Conservation (phyloP, 92 coral and sea anemone species). For the Paragorgia papillata region DNA sequence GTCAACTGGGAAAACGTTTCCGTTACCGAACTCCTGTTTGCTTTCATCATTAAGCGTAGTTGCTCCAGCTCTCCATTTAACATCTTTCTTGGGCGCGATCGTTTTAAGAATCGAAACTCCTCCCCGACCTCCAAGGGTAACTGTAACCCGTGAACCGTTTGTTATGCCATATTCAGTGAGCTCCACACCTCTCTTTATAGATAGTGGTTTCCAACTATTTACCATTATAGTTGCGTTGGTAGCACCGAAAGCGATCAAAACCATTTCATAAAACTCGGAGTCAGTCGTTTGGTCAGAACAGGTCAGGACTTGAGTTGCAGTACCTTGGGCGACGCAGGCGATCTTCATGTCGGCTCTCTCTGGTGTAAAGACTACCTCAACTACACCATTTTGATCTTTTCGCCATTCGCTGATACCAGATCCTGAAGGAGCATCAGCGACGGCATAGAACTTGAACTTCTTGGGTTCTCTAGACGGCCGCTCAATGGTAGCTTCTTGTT, state of each 20-base stretch:
- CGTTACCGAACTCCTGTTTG: not conserved
- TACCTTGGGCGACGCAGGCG: not conserved
- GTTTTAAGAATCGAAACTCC: not conserved
- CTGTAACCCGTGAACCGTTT: not conserved
- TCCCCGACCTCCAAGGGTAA: not conserved
- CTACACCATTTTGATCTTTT: not conserved
- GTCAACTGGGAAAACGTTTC: not conserved
- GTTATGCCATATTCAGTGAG: not conserved
- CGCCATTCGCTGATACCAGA: slow-evolving; percentile 6
- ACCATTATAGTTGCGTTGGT: not conserved
- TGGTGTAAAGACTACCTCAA: slow-evolving; percentile 4
- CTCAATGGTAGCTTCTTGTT: not conserved
- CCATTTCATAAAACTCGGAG: not conserved
- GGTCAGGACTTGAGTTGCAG: not conserved
- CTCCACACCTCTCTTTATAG: not conserved
- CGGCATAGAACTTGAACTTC: slow-evolving; percentile 2
- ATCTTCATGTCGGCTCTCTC: slow-evolving; percentile 2
- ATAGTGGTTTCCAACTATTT: not conserved
- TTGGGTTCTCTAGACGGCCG: not conserved
- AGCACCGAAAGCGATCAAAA: not conserved
- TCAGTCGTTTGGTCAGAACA: slow-evolving; percentile 12
- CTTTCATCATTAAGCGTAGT: not conserved
- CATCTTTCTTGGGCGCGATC: not conserved
- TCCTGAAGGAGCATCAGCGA: not conserved
- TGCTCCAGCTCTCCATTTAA: slow-evolving; percentile 5